Conservation (phyloP, 1,140 invertebrate genomes). For the Drosophila ogumai region DNA sequence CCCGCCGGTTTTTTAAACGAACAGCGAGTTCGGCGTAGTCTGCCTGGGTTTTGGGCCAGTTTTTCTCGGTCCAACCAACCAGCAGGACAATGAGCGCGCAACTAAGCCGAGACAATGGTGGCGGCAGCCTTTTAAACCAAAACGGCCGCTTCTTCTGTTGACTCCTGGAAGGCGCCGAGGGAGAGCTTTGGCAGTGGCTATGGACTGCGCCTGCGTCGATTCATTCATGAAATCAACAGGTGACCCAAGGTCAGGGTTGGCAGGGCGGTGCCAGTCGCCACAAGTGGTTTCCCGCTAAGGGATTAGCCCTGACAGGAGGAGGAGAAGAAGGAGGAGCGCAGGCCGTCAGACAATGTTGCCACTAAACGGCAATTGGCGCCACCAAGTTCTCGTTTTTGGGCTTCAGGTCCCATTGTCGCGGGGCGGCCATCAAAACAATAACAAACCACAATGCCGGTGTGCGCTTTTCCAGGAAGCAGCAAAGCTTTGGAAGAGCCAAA, state of each 20-base stretch:
- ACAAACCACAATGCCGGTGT: slow-evolving; percentile 26
- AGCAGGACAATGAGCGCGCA: slow-evolving; percentile 67
- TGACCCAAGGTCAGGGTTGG: slow-evolving; percentile 68
- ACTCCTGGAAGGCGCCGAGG: slow-evolving; percentile 70
- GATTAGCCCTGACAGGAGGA: slow-evolving; percentile 18
- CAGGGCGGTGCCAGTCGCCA: slow-evolving; percentile 18
- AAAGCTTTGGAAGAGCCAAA: slow-evolving; percentile 45
- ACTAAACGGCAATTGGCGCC: slow-evolving; percentile 1
- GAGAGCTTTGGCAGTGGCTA: slow-evolving; percentile 49
- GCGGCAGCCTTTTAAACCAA: slow-evolving; percentile 57
- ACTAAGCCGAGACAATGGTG: slow-evolving; percentile 74
- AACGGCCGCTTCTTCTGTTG: slow-evolving; percentile 6
- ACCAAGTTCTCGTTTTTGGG: neutral
- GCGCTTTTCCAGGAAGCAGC: slow-evolving; percentile 17
- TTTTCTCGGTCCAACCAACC: slow-evolving; percentile 23
- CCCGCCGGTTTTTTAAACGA: slow-evolving; percentile 30
- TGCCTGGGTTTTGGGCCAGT: slow-evolving; percentile 8
- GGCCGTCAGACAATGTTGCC: slow-evolving; percentile 4
- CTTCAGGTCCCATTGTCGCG: slow-evolving; percentile 2
- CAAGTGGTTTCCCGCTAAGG: slow-evolving; percentile 49
- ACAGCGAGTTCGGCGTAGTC: no score
- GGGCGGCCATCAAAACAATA: slow-evolving; percentile 43
- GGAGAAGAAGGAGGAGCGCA: neutral
- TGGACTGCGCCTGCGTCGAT: slow-evolving; percentile 50
- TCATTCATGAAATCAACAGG: slow-evolving; percentile 77